These are phyloP conservation scores for Ormyrus thymus DNA, from an alignment of 2,888 invertebrate genomes.

Conservation along the genomic window DNA sequence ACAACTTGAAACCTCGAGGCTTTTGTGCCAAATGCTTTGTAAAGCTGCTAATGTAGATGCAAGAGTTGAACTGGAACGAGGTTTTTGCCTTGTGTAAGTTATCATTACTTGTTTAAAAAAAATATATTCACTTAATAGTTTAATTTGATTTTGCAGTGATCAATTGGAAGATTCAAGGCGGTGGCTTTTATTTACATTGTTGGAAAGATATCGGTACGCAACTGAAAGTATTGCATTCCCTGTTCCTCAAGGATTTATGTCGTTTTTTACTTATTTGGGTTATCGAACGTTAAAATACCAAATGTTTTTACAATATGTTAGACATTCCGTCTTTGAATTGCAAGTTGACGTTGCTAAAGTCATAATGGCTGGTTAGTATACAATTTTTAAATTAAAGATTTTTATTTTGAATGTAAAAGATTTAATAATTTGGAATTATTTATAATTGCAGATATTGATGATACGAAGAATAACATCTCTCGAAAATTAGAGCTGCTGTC, in stretches of 20 bases:
- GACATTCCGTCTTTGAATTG: conserved; percentile 88
- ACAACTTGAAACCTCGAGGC: conserved; percentile 87
- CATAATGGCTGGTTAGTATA: conserved; percentile 83
- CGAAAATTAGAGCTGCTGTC: conserved; percentile 85
- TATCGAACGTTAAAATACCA: conserved; percentile 86
- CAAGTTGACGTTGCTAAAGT: conserved; percentile 92
- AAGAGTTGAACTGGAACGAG: conserved; percentile 82
- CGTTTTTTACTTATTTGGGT: conserved; percentile 91
- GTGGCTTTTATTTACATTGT: conserved; percentile 83
- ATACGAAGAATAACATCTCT: conserved; percentile 79
- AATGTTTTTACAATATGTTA: conserved; percentile 89
- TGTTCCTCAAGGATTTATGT: conserved; percentile 90
- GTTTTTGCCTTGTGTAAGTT: conserved; percentile 86
- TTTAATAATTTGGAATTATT: background rate
- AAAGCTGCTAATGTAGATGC: conserved; percentile 83
- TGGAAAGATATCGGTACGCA: conserved; percentile 89
- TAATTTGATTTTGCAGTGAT: conserved; percentile 78
- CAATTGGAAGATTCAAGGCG: conserved; percentile 83
- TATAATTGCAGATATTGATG: conserved; percentile 70
- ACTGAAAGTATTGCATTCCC: conserved; percentile 88
- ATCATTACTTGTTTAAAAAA: conserved; percentile 61
- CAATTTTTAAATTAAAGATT: conserved; percentile 1
- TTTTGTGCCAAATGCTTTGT: conserved; percentile 85
- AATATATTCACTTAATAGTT: conserved; percentile 6
- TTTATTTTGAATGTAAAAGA: background rate